A percentile compares a stretch with the other conserved stretches of the same genome.
These are phyloP conservation scores for Morpho deidamia DNA, from an alignment of 2,888 invertebrate species.

Conservation along the genomic window DNA sequence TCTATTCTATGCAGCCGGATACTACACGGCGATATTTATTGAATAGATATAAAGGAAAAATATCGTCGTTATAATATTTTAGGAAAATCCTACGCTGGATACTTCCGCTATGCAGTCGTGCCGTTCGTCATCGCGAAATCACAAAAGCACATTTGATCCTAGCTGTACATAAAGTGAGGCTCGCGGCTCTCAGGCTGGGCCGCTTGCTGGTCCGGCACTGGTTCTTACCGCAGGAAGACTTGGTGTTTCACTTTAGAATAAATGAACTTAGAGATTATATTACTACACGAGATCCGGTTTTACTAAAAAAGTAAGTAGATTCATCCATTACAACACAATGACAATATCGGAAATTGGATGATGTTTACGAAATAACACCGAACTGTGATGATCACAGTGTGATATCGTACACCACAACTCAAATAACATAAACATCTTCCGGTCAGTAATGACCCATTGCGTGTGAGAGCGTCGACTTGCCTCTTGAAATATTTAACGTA, in stretches of 20 bases:
- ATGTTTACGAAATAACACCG: no score
- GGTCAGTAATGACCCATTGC: no score
- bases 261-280: conserved; percentile 81
- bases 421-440: no score
- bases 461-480: no score
- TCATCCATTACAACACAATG: neutral
- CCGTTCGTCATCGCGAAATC: conserved; percentile 81
- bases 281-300: conserved; percentile 65
- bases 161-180: conserved; percentile 77
- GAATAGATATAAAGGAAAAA: no score
- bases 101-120: conserved; percentile 78
- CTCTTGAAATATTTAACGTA: no score
- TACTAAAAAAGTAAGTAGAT: conserved; percentile 79
- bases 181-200: conserved; percentile 78
- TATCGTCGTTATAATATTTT: no score
- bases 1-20: no score
- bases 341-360: no score
- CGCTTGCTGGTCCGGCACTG: conserved; percentile 79
- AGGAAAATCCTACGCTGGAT: conserved; percentile 80
- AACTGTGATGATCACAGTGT: no score
- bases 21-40: no score
- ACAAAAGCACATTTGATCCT: conserved; percentile 80
- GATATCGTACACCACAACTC: no score
- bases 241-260: conserved; percentile 83
- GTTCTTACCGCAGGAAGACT: conserved; percentile 79